Base-by-base conservation (phyloP, 2,797 vertebrate genomes). In the Brachyrhaphis roseni region DNA sequence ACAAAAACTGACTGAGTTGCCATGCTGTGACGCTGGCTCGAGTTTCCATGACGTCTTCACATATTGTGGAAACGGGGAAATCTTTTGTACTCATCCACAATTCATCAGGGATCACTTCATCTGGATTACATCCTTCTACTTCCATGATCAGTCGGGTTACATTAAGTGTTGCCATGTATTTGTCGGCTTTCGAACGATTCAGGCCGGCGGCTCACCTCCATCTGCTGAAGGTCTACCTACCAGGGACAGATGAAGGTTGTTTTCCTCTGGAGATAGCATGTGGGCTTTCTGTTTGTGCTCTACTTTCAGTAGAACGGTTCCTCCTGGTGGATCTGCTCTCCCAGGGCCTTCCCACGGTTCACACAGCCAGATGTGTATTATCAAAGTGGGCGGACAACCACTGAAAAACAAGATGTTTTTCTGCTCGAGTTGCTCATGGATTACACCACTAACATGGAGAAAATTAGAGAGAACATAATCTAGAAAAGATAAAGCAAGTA, bases 301-400 rank as follows among this genome's bases (percentile, higher is more conserved):
- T 78, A 80, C 77, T 88, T 78, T 84, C 84, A 20, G 76, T 75
- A 46, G 73, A 66, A 85, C 79, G 81, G 86, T 89, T 87, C 83
- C 86, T 85, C 75, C 12, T 74, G 75, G 76, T 71, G 80, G 76
- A 79, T 57, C 76, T 59, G 5, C 80, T 87, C 78, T 91, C 92
- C 49, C 83, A 72, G 84, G 80, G 76, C 20, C 78, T 78, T 78
- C 76, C 81, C 79, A 62, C 76, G 49, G 85, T 89, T 86, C 88
- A 84, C 80, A 75, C 75, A 82, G 77, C 81, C 89, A 90, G 88
- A 90, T 93, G 90, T 62, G 43, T 76, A 78, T 51, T 83, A 80
- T 91, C 89, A 91, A 90, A 78, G 53, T 26, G 75, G 82, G 81
- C 11, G 53, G 74, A 76, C 53, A 15, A 71, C 72, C 62, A 68